Evolutionary conservation across 2,888 invertebrate genomes (phyloP), one percentile per base, ranked within the genome.

Genomic region (Cheilosia urbana): DNA sequence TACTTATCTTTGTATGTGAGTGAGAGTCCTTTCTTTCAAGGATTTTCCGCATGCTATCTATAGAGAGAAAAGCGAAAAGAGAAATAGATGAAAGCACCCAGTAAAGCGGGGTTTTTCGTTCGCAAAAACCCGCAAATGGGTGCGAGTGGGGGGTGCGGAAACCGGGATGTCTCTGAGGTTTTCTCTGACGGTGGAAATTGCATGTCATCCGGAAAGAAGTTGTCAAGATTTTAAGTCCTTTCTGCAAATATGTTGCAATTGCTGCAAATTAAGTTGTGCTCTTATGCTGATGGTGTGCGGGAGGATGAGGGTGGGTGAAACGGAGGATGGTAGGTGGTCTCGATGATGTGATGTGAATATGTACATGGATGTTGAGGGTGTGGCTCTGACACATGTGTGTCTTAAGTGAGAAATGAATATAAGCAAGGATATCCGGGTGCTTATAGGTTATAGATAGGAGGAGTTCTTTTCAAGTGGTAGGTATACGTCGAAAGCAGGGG

Each of bases 171-270:
- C 84, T 75, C 85, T 66, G 87, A 78, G 81, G 63, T 87, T 87
- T 87, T 77, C 73, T 77, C 30, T 30, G n/a, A n/a, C n/a, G 30
- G 30, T 77, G 90, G 89, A 91, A 91, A 91, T 91, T 91, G 90
- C 91, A 89, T 91, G 91, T 91, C 91, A 91, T 90, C 90, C 92
- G 91, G 92, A 91, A 91, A 91, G 91, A 89, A 91, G 91, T 91
- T 91, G 92, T 91, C 91, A 91, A 90, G 91, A 91, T 90, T 91
- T 90, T 90, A 91, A 91, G 91, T 90, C 90, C 89, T 89, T 90
- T 90, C 90, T 90, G 87, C 87, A 82, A 87, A 87, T 87, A 87
- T 87, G 87, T 87, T 87, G 87, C 87, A 87, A 87, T 77, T 87
- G 87, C 82, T 87, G 87, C 77, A 87, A 82, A 82, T 87, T 85